Base-by-base conservation (phyloP, 1,140 invertebrate species). In the Procambarus clarkii region DNA sequence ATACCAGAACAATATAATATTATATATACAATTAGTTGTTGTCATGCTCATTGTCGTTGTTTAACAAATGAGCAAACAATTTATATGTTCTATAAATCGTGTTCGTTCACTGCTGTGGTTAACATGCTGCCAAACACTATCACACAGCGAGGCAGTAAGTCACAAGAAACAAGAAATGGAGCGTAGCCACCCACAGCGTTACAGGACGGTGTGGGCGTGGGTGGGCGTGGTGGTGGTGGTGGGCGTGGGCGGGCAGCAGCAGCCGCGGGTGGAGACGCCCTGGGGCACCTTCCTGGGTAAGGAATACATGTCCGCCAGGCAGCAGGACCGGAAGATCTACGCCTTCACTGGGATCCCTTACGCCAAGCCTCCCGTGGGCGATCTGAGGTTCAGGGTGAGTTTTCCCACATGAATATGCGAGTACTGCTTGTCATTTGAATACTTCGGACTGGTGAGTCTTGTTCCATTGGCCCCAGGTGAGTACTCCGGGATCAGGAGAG, bases 321-420 rank as follows among this genome's bases (percentile, higher is more conserved):
- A 89, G 44, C 77, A 89, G 21, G 79, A 79, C 8, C 89, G 94
- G 86, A 91, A 88, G 21, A 88, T 95, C 93, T 95, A 95, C 93
- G 95, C 95, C 58, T 97, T 97, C 94, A 95, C 95, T 54, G 95
- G 96, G 3, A 95, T 97, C 84, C 96, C 96, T 0, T 97, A 95
- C 92, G 96, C 96, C 0, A 93, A 95, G 89, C 96, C 96, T 8
- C 97, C 96, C 44, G 84, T 97, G 24, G 96, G 95, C 44, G 93
- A 95, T 0, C 93, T 97, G 3, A 95, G 97, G 92, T 97, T 97
- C 93, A 95, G 95, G 93, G 96, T 96, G 94, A 94, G 94, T 58
- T 13, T 54, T 4, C 34, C 64, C 48, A 60, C 1, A 79, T 21
- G 0, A 21, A 13, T 44, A 21, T 8, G 44, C 15, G 18, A 44